phyloP scores from a whole-genome alignment of 2,888 invertebrate species.

The Cryptocephalus primarius region DNA sequence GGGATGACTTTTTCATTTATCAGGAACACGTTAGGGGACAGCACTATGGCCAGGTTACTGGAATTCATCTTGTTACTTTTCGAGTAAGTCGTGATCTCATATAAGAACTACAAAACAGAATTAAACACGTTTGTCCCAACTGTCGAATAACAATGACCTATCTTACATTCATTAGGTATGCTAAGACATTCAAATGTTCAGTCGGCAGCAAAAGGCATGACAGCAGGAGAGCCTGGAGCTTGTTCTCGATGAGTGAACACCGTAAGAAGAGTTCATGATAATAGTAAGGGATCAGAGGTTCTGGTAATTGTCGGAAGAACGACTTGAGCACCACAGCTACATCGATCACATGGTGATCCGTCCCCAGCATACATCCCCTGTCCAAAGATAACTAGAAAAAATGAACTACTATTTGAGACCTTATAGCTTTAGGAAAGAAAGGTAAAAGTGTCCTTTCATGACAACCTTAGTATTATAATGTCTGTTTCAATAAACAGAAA shows the following conservation, averaged over 20 bases:
- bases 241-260: slow-evolving; percentile 49
- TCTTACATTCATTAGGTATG: slow-evolving; percentile 68
- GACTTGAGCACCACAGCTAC: slow-evolving; percentile 77
- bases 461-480: too few relatives aligned
- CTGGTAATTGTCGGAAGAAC: slow-evolving; percentile 75
- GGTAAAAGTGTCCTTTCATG: too few relatives aligned
- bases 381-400: slow-evolving; percentile 53
- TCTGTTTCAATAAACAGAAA: too few relatives aligned
- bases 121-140: neutral
- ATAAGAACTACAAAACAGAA: slow-evolving; percentile 48
- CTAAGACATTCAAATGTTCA: slow-evolving; percentile 65
- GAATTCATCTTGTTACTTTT: slow-evolving; percentile 73
- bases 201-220: slow-evolving; percentile 62
- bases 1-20: slow-evolving; percentile 44
- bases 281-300: slow-evolving; percentile 63
- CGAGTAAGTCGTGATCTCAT: slow-evolving; percentile 56
- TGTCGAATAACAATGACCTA: neutral
- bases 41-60: slow-evolving; percentile 72
- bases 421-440: neutral
- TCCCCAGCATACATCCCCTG: slow-evolving; percentile 56
- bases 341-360: slow-evolving; percentile 70
- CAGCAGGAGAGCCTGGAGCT: slow-evolving; percentile 52
- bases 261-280: slow-evolving; percentile 70
- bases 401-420: neutral
- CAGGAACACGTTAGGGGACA: slow-evolving; percentile 82